Conservation (phyloP, 2,113 vertebrate genomes). For the Psittacara wagleri region DNA sequence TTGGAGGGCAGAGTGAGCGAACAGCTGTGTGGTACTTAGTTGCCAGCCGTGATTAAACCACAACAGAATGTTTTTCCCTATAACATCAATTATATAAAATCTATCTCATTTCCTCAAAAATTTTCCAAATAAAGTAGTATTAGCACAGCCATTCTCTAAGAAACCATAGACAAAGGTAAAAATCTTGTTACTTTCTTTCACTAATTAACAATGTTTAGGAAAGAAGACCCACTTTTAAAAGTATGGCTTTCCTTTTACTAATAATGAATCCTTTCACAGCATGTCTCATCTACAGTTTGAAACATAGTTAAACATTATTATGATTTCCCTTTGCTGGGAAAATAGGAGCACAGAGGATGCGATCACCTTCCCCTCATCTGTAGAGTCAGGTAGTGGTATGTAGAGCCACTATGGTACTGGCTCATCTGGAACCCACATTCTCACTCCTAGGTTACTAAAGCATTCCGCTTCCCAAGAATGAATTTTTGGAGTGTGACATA, state of each 20-base stretch:
- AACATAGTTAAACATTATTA: not conserved
- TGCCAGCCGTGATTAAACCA: not conserved
- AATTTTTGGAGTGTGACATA: not conserved
- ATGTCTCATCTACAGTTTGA: not conserved
- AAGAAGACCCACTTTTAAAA: not conserved
- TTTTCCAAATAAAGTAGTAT: not conserved
- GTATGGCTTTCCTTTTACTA: not conserved
- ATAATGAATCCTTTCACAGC: not conserved
- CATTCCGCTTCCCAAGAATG: not conserved
- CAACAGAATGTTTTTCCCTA: not conserved
- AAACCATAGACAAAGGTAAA: not conserved
- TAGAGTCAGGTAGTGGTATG: not conserved
- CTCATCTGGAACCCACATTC: not conserved
- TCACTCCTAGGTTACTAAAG: not conserved
- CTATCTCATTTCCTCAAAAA: not conserved
- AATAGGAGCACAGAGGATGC: not conserved
- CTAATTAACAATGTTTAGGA: not conserved
- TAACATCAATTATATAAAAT: not conserved
- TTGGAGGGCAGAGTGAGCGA: not conserved
- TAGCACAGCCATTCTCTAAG: not conserved
- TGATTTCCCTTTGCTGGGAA: not conserved
- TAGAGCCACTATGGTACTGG: not conserved
- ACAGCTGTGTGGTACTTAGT: not conserved
- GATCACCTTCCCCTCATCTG: not conserved
- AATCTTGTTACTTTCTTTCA: not conserved